Percentiles rank a stretch among this genome's conserved stretches.
These are phyloP conservation scores for Dinothrombium tinctorium DNA, from an alignment of 1,140 invertebrate genomes.

Conservation along the genomic window DNA sequence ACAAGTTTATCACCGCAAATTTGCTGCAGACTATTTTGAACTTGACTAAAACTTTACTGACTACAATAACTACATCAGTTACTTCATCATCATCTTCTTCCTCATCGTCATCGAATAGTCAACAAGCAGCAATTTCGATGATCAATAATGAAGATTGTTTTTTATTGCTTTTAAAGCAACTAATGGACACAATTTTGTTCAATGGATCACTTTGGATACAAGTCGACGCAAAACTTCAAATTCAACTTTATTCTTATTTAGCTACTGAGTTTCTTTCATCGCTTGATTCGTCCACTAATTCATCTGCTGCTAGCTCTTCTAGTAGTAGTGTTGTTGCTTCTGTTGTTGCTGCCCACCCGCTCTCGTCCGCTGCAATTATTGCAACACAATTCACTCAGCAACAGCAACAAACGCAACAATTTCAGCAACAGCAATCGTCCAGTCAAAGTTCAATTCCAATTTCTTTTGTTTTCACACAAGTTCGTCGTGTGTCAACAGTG, in stretches of 20 bases:
- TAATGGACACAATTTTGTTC: conserved; percentile 94
- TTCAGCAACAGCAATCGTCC: too few species aligned
- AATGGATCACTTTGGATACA: conserved; percentile 95
- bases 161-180: conserved; percentile 85
- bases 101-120: too few species aligned
- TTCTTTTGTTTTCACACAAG: conserved; percentile 30
- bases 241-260: conserved; percentile 12
- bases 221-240: conserved; percentile 11
- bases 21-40: conserved; percentile 77
- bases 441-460: background rate
- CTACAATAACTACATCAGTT: conserved; percentile 39
- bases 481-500: conserved; percentile 82
- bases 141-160: conserved; percentile 21
- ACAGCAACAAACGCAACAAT: too few species aligned
- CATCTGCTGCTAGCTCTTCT: background rate
- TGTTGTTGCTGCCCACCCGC: too few species aligned
- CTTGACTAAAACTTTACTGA: conserved; percentile 87
- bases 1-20: conserved; percentile 77
- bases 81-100: conserved; percentile 25
- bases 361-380: too few species aligned
- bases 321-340: too few species aligned
- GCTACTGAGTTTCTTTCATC: conserved; percentile 11
- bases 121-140: too few species aligned
- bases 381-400: too few species aligned
- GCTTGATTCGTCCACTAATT: background rate